Conservation (phyloP, 2,797 vertebrate genomes). For the Delichon dasypus region DNA sequence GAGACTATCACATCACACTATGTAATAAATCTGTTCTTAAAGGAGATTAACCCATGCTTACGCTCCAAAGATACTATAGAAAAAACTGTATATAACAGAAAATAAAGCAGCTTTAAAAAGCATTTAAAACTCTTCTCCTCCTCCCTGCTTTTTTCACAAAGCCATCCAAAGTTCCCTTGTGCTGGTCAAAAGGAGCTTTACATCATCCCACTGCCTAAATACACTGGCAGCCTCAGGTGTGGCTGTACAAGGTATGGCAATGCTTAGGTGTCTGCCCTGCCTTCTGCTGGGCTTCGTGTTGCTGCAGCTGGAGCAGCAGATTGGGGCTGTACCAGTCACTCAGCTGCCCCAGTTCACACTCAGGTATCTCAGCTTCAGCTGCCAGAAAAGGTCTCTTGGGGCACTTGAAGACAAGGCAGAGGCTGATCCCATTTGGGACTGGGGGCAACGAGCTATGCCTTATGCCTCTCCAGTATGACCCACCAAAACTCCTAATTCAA, state of each 20-base stretch:
- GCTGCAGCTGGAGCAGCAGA: not conserved
- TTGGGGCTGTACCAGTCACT: not conserved
- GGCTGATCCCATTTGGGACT: not conserved
- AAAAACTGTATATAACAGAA: not conserved
- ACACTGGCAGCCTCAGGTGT: not conserved
- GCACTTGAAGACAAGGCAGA: not conserved
- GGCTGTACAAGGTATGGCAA: not conserved
- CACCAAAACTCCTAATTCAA: not conserved
- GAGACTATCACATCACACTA: not conserved
- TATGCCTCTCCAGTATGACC: not conserved
- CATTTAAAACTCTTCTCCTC: not conserved
- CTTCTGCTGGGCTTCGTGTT: not conserved
- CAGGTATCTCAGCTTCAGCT: not conserved
- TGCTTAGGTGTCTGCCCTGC: not conserved
- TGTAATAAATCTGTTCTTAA: not conserved
- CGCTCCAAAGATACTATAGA: not conserved
- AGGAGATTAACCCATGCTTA: not conserved
- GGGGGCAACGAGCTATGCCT: not conserved
- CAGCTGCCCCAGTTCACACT: not conserved
- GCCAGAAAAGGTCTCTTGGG: not conserved
- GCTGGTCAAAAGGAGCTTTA: not conserved
- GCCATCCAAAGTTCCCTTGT: not conserved
- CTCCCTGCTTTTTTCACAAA: not conserved
- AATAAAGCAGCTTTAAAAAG: not conserved
- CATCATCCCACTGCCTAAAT: not conserved